These are phyloP conservation scores for Eupithecia dodoneata DNA, from an alignment of 2,888 invertebrate species.

Conservation along the genomic window DNA sequence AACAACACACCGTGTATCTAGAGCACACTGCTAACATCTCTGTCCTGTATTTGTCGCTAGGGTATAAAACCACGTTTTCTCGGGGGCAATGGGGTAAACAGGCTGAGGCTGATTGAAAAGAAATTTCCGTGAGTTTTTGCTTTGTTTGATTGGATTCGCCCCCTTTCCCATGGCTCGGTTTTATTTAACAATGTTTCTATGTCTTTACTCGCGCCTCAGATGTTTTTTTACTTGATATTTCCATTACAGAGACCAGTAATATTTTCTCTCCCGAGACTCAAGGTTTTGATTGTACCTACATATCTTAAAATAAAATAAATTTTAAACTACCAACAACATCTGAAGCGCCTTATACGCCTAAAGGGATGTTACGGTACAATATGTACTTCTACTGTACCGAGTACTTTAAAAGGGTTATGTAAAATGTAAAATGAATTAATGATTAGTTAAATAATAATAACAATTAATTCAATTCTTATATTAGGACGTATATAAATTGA, in stretches of 20 bases:
- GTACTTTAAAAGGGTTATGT: not conserved
- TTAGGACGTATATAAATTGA: not conserved
- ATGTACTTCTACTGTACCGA: too few relatives aligned
- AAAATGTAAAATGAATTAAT: too few relatives aligned
- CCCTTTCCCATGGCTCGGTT: conserved; percentile 20
- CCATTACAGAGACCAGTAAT: not conserved
- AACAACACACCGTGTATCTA: not conserved
- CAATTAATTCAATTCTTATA: too few relatives aligned
- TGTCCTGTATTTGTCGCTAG: conserved; percentile 32
- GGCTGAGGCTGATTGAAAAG: conserved; percentile 31
- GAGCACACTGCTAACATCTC: conserved; percentile 12
- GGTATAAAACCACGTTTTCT: conserved; percentile 26
- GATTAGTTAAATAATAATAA: too few relatives aligned
- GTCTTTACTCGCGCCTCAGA: conserved; percentile 7
- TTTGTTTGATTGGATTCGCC: conserved; percentile 30
- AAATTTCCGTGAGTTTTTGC: conserved; percentile 23
- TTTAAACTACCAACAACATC: not conserved
- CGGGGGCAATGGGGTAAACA: conserved; percentile 24
- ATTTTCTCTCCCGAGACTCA: not conserved
- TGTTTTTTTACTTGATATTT: conserved; percentile 9
- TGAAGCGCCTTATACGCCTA: too few relatives aligned
- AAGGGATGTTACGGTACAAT: too few relatives aligned
- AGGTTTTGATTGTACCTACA: not conserved
- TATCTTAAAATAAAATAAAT: too few relatives aligned
- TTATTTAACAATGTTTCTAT: conserved; percentile 16